Percentiles rank a stretch among this genome's conserved stretches.
These are phyloP conservation scores for Rhogogaster chlorosoma DNA, from an alignment of 2,888 invertebrate genomes.

Conservation along the genomic window DNA sequence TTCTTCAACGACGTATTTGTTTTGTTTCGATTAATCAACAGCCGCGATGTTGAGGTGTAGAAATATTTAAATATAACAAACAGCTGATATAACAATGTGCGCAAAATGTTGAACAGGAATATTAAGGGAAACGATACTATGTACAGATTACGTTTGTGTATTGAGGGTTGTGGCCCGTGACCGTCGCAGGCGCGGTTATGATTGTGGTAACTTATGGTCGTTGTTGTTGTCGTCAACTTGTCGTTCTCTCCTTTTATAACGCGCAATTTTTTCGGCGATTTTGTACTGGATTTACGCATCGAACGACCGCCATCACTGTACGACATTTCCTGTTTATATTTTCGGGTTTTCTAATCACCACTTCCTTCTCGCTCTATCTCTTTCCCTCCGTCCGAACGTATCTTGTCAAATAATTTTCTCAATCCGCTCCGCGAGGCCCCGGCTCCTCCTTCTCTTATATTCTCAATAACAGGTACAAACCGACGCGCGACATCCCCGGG, in stretches of 20 bases:
- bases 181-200: conserved; percentile 66
- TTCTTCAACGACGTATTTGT: conserved; percentile 9
- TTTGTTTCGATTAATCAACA: conserved; percentile 78
- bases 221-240: conserved; percentile 60
- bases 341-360: background rate
- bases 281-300: conserved; percentile 77
- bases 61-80: conserved; percentile 92
- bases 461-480: background rate
- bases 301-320: conserved; percentile 78
- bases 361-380: too few species aligned
- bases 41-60: conserved; percentile 89
- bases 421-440: background rate
- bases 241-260: conserved; percentile 74
- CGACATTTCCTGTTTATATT: conserved; percentile 72
- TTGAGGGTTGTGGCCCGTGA: conserved; percentile 84
- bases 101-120: conserved; percentile 90
- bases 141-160: conserved; percentile 93
- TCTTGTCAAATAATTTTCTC: background rate
- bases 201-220: conserved; percentile 73
- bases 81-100: conserved; percentile 91
- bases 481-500: background rate
- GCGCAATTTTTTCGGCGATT: conserved; percentile 77
- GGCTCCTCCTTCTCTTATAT: background rate
- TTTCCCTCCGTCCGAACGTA: background rate
- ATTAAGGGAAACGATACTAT: conserved; percentile 93